phyloP scores from a whole-genome alignment of 2,113 vertebrate genomes.

The Fregetta grallaria region DNA sequence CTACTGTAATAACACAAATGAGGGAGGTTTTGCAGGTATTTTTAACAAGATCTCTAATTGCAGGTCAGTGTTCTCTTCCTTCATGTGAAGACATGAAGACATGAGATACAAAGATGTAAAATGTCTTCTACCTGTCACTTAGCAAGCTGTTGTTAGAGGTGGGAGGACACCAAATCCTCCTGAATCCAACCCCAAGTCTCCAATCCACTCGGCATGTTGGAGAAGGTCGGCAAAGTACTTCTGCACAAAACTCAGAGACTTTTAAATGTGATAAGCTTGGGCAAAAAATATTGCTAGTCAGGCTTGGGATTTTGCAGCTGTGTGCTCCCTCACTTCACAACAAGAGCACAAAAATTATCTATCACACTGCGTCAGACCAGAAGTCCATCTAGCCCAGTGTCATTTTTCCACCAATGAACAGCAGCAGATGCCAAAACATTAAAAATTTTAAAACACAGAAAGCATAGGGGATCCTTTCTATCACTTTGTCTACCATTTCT shows the following conservation, averaged over 20 bases:
- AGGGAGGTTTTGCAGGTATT: accelerated
- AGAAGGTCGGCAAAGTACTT: neutral
- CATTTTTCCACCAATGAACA: neutral
- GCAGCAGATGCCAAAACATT: neutral
- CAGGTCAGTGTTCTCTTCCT: neutral
- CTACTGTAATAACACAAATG: neutral
- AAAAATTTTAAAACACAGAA: neutral
- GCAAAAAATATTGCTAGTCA: neutral
- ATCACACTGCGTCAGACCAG: neutral
- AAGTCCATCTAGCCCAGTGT: neutral
- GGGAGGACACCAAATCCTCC: neutral
- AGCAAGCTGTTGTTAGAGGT: neutral
- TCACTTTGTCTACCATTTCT: neutral
- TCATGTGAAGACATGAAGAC: neutral
- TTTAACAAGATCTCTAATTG: neutral
- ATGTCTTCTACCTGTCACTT: neutral
- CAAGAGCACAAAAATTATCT: neutral
- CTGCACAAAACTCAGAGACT: neutral
- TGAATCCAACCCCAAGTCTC: neutral
- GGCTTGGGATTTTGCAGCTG: neutral
- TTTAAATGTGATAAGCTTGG: neutral
- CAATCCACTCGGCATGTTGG: neutral
- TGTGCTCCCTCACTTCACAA: neutral
- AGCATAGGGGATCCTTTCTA: neutral
- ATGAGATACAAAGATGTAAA: neutral